Base-by-base conservation (phyloP, 2,113 vertebrate genomes). In the Channa argus region DNA sequence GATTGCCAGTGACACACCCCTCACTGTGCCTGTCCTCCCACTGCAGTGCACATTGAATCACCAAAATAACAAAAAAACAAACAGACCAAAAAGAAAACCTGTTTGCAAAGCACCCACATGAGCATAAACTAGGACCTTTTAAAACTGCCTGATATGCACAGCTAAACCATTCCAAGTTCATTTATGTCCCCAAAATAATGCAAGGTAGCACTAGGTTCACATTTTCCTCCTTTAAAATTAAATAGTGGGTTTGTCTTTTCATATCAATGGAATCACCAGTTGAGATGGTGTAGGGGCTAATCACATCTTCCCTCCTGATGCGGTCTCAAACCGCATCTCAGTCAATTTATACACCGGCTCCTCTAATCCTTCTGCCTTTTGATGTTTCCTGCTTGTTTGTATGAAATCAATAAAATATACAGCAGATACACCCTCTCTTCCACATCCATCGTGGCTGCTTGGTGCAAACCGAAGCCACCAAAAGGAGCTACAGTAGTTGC, bases 341-440 rank as follows among this genome's bases (percentile, higher is more conserved):
- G 74, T 86, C 71, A 50, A 75, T 80, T 84, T 88, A 66, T 80
- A 79, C 71, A 72, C 51, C 3, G 12, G 53, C 68, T 78, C 45
- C 47, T 73, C 68, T 85, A 87, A 88, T 86, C 84, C 74, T 34
- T 36, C 61, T 52, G 60, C 33, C 43, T 69, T 87, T 84, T 77
- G 66, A 88, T 85, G 74, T 81, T 87, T 82, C 67, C 77, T 67
- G 62, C 79, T 24, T 83, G 77, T 86, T 88, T 86, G 74, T 72
- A 68, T 71, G 54, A 88, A 88, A 92, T 91, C 85, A 70, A 89
- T 91, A 63, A 82, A 86, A 85, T 76, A 80, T 72, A 79, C 54
- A 58, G 54, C 10, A 41, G n/a, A 38, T 79, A 86, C 74, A 69
- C 41, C 39, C 56, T 14, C 62, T 47, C 54, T 41, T 81, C 45